Conservation (phyloP, 2,797 vertebrate species). For the Clarias fuscus region DNA sequence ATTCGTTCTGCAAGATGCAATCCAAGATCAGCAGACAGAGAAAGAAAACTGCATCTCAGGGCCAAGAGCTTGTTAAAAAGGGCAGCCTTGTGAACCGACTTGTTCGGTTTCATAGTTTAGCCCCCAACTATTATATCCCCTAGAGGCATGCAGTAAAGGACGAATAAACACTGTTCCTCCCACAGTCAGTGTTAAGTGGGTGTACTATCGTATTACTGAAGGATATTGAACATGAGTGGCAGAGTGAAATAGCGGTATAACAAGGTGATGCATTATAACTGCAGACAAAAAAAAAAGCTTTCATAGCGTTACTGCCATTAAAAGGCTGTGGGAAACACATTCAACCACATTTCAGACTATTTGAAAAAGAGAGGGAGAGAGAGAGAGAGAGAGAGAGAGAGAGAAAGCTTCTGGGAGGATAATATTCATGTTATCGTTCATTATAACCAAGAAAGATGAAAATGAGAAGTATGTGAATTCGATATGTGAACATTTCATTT, state of each 20-base stretch:
- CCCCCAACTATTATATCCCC: conserved; percentile 20
- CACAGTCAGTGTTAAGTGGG: conserved; percentile 33
- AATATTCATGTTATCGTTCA: background rate
- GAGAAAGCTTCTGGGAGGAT: background rate
- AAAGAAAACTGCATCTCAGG: background rate
- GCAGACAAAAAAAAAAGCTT: background rate
- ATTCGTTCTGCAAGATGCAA: background rate
- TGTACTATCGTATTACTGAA: conserved; percentile 29
- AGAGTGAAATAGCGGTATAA: conserved; percentile 30
- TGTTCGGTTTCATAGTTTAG: conserved; percentile 21
- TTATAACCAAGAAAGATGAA: background rate
- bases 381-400: too few relatives aligned
- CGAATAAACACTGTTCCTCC: conserved; percentile 32
- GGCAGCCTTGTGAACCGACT: background rate
- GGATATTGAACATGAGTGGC: conserved; percentile 16
- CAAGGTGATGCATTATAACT: conserved; percentile 33
- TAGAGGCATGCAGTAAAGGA: conserved; percentile 18
- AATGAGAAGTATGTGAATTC: too few relatives aligned
- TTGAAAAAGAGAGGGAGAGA: too few relatives aligned
- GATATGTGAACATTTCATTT: background rate
- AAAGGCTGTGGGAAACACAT: background rate
- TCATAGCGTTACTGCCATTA: background rate
- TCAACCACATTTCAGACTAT: conserved; percentile 3
- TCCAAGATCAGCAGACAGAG: background rate
- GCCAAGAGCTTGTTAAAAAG: background rate